phyloP scores from a whole-genome alignment of 2,888 invertebrate species.

The Kuschelorhynchus macadamiae region DNA sequence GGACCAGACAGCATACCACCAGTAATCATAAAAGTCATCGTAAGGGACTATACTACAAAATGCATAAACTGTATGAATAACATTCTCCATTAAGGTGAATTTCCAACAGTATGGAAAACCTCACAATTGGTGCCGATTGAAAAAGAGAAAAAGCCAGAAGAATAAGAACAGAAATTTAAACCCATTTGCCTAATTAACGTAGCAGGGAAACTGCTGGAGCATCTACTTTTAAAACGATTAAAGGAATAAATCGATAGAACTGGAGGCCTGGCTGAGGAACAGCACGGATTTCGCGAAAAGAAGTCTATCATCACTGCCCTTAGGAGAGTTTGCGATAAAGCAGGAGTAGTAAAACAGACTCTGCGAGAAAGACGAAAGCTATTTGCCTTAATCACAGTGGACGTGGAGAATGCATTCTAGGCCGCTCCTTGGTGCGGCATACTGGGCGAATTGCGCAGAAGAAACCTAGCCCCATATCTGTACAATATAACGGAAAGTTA shows the following conservation, averaged over 20 bases:
- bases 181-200: slow-evolving; percentile 6
- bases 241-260: background rate
- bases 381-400: slow-evolving; percentile 20
- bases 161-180: background rate
- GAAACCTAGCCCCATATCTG: background rate
- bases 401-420: slow-evolving; percentile 8
- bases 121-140: background rate
- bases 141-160: slow-evolving; percentile 1
- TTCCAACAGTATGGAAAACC: background rate
- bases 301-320: background rate
- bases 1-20: no score
- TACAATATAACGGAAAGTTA: slow-evolving; percentile 10
- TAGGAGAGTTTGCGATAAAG: background rate
- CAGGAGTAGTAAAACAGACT: background rate
- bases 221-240: background rate
- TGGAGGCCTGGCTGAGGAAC: background rate
- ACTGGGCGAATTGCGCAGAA: background rate
- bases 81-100: no score
- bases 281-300: background rate
- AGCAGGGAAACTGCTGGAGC: slow-evolving; percentile 1
- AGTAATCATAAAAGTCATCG: no score
- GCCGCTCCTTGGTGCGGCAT: background rate
- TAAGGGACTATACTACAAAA: no score
- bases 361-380: slow-evolving; percentile 9
- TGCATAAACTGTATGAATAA: no score